Conservation (phyloP, 2,888 invertebrate genomes). For the Melinaea menophilus region DNA sequence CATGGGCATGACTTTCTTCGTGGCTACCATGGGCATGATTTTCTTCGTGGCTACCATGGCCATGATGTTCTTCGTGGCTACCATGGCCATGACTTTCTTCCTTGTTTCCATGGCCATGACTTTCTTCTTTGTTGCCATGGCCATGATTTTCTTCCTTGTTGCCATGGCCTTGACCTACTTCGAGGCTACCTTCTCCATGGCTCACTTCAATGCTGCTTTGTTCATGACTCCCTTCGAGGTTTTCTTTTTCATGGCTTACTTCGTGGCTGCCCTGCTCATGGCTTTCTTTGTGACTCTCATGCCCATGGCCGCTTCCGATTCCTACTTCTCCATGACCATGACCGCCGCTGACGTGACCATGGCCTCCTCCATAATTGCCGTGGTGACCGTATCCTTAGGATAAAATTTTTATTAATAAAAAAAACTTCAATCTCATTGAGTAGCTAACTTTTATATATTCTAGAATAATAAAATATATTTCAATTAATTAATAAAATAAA, state of each 20-base stretch:
- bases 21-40: slow-evolving; percentile 10
- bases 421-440: too few species aligned
- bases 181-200: too few species aligned
- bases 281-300: too few species aligned
- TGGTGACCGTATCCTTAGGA: slow-evolving; percentile 12
- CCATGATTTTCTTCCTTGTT: neutral
- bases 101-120: neutral
- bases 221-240: too few species aligned
- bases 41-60: slow-evolving; percentile 8
- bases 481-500: neutral
- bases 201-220: too few species aligned
- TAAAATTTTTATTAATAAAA: neutral
- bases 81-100: neutral
- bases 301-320: slow-evolving; percentile 1
- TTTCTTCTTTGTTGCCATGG: too few species aligned
- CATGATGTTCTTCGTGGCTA: slow-evolving; percentile 12
- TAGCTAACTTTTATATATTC: neutral
- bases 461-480: neutral
- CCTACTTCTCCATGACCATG: slow-evolving; percentile 3
- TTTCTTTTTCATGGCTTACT: too few species aligned
- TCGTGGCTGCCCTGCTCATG: too few species aligned
- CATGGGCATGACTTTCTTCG: neutral
- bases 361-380: slow-evolving; percentile 13
- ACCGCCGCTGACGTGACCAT: neutral
- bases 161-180: too few species aligned